Conservation (phyloP, 2,113 vertebrate species). For the Petaurus breviceps region DNA sequence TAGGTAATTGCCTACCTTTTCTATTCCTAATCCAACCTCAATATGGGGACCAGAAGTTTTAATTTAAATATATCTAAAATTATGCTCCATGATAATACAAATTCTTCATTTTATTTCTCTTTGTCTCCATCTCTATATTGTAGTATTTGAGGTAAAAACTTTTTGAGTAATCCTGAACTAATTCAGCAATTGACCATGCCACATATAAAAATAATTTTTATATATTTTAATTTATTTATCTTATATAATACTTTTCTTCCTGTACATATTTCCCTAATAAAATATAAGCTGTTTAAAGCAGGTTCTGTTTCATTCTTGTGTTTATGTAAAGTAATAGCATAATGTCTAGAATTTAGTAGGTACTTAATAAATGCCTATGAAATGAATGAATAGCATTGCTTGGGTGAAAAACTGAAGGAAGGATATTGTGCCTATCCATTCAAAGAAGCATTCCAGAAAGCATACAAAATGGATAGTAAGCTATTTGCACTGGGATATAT, state of each 20-base stretch:
- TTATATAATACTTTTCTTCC: background rate
- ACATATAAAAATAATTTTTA: too few relatives aligned
- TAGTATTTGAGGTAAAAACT: too few relatives aligned
- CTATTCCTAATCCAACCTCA: too few relatives aligned
- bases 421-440: background rate
- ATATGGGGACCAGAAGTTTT: too few relatives aligned
- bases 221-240: background rate
- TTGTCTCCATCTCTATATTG: too few relatives aligned
- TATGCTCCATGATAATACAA: too few relatives aligned
- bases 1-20: too few relatives aligned
- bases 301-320: background rate
- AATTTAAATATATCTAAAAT: too few relatives aligned
- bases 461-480: background rate
- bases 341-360: background rate
- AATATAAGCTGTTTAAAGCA: background rate
- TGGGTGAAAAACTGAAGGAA: background rate
- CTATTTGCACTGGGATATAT: background rate
- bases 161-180: too few relatives aligned
- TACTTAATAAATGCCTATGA: background rate
- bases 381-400: background rate
- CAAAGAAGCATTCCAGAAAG: background rate
- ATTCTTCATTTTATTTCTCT: too few relatives aligned
- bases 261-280: background rate
- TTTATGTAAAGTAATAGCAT: background rate
- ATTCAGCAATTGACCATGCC: too few relatives aligned